Evolutionary conservation across 2,888 invertebrate genomes (phyloP).

Genomic region (Tachina grossa): DNA sequence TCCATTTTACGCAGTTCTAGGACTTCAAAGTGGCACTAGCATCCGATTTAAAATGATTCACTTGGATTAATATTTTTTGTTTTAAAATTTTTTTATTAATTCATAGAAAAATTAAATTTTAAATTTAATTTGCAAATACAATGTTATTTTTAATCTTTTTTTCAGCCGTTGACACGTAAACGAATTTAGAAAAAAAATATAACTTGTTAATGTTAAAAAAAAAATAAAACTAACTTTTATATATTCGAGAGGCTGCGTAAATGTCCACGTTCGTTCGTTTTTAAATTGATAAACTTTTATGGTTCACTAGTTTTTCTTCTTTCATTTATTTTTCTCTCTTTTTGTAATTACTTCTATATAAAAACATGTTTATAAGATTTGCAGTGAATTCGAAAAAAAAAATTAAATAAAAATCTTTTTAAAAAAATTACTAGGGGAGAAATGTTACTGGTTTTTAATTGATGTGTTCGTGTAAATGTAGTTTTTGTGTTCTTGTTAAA

Average conservation of each 20-base stretch:
- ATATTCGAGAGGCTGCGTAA: background rate
- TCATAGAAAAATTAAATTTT: constrained; percentile 68
- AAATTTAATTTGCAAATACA: constrained; percentile 67
- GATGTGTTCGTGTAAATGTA: constrained; percentile 30
- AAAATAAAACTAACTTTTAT: constrained; percentile 36
- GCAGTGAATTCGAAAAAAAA: constrained; percentile 58
- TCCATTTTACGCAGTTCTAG: too few species aligned
- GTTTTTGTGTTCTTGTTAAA: constrained; percentile 5
- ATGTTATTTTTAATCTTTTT: constrained; percentile 31
- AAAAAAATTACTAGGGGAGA: constrained; percentile 23
- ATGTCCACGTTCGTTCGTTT: background rate
- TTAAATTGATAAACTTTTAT: constrained; percentile 26
- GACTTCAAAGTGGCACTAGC: too few species aligned
- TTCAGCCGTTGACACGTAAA: constrained; percentile 36
- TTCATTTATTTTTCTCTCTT: constrained; percentile 12
- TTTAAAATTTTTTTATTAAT: constrained; percentile 59
- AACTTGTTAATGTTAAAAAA: background rate
- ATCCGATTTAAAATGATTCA: constrained; percentile 13
- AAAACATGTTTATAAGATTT: constrained; percentile 50
- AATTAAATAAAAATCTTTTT: background rate
- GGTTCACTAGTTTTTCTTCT: background rate
- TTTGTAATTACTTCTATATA: constrained; percentile 37
- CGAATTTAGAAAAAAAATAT: constrained; percentile 25
- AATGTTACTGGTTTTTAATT: constrained; percentile 31
- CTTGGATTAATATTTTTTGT: constrained; percentile 23